phyloP scores from a whole-genome alignment of 2,113 vertebrate genomes.

The Urocynchramus pylzowi region DNA sequence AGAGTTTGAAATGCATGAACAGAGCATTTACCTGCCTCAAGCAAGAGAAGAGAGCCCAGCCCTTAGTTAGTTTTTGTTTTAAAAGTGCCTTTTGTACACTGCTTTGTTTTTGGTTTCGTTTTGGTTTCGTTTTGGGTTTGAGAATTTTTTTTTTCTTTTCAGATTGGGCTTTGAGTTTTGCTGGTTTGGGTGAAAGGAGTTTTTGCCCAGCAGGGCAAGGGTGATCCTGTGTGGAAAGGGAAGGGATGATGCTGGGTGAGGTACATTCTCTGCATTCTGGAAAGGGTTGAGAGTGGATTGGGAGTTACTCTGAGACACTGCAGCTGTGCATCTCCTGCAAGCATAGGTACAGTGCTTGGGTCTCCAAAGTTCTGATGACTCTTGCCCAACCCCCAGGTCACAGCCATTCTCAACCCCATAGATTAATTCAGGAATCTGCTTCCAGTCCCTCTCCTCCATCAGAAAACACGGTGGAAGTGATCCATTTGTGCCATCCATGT shows the following conservation, averaged over 20 bases:
- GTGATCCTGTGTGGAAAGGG: neutral
- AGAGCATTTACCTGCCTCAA: neutral
- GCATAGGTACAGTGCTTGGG: neutral
- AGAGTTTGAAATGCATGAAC: neutral
- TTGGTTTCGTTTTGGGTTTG: neutral
- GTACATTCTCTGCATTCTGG: neutral
- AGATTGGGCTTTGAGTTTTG: neutral
- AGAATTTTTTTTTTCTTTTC: too few species aligned
- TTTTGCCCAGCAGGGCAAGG: neutral
- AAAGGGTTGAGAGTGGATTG: neutral
- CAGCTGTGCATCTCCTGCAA: neutral
- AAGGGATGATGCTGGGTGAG: neutral
- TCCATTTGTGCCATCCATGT: neutral
- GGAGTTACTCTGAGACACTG: neutral
- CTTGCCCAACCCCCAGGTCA: fast-evolving
- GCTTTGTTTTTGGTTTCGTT: neutral
- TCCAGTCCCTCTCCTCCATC: neutral
- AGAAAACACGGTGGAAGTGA: neutral
- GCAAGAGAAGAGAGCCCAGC: neutral
- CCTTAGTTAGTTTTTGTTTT: neutral
- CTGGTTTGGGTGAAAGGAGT: neutral
- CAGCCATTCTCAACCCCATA: neutral
- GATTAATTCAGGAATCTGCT: neutral
- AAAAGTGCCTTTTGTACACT: neutral
- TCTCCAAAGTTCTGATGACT: neutral